These are phyloP conservation scores for Muricea muricata DNA, from an alignment of 92 coral and sea anemone species.

Conservation along the genomic window DNA sequence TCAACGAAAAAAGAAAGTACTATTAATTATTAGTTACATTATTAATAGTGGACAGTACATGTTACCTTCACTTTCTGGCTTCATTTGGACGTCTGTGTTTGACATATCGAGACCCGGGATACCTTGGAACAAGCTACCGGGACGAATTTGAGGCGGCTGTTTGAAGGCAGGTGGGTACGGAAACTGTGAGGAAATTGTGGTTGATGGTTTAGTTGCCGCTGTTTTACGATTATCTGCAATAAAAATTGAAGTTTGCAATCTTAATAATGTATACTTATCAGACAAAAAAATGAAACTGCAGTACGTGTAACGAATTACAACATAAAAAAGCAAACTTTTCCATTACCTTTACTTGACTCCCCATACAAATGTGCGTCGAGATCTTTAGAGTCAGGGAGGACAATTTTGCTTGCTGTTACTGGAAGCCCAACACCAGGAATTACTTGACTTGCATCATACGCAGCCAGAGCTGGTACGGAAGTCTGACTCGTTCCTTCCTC, in stretches of 20 bases:
- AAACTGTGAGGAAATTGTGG: not conserved
- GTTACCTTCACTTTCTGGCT: constrained; percentile 25
- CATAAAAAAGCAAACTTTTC: not conserved
- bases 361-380: constrained; percentile 32
- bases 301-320: no score
- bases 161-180: constrained; percentile 16
- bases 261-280: not conserved
- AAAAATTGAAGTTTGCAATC: not conserved
- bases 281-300: no score
- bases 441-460: constrained; percentile 26
- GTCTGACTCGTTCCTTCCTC: constrained; percentile 28
- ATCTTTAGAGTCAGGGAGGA: constrained; percentile 33
- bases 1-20: not conserved
- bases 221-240: not conserved
- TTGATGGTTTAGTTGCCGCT: not conserved
- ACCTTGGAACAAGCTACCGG: not conserved
- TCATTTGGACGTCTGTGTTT: not conserved
- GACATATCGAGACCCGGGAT: constrained; percentile 27
- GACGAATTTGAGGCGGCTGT: not conserved
- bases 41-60: not conserved
- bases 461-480: constrained; percentile 29
- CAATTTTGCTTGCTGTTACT: constrained; percentile 29
- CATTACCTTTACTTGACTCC: not conserved
- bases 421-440: constrained; percentile 40
- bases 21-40: not conserved